phyloP scores from a whole-genome alignment of 1,140 invertebrate genomes.

The Rhysida immarginata region DNA sequence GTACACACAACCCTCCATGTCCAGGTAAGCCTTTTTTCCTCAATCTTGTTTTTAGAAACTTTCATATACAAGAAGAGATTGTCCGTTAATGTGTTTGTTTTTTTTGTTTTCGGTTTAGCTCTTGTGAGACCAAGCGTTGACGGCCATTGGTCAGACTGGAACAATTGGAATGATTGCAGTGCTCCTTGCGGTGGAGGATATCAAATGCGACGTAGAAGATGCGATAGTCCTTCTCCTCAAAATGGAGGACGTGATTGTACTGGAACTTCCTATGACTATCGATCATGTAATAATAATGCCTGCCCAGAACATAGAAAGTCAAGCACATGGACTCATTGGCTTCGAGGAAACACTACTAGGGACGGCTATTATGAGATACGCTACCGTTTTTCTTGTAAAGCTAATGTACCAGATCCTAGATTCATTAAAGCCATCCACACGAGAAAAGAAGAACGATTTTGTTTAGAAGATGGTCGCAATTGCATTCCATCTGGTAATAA shows the following conservation, averaged over 20 bases:
- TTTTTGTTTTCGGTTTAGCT: constrained; percentile 38
- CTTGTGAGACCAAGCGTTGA: constrained; percentile 34
- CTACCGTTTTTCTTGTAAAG: constrained; percentile 58
- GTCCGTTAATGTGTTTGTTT: neutral
- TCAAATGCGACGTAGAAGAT: constrained; percentile 34
- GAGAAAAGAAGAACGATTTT: constrained; percentile 63
- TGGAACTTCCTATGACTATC: constrained; percentile 43
- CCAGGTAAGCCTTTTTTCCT: constrained; percentile 35
- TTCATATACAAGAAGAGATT: neutral
- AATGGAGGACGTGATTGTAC: constrained; percentile 45
- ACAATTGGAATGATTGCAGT: constrained; percentile 27
- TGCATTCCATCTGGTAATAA: constrained; percentile 28
- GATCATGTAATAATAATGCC: constrained; percentile 48
- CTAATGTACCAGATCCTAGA: constrained; percentile 48
- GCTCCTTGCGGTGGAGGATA: constrained; percentile 25
- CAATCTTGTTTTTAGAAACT: neutral
- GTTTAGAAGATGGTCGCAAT: constrained; percentile 39
- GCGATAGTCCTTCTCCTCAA: constrained; percentile 44
- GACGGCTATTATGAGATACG: constrained; percentile 51
- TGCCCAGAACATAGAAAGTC: constrained; percentile 49
- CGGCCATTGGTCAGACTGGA: constrained; percentile 30
- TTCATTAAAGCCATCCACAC: constrained; percentile 42
- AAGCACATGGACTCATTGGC: constrained; percentile 61
- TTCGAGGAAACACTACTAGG: constrained; percentile 34
- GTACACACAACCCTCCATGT: constrained; percentile 60